phyloP scores from a whole-genome alignment of 2,797 vertebrate species.

The Rallus crepitans region DNA sequence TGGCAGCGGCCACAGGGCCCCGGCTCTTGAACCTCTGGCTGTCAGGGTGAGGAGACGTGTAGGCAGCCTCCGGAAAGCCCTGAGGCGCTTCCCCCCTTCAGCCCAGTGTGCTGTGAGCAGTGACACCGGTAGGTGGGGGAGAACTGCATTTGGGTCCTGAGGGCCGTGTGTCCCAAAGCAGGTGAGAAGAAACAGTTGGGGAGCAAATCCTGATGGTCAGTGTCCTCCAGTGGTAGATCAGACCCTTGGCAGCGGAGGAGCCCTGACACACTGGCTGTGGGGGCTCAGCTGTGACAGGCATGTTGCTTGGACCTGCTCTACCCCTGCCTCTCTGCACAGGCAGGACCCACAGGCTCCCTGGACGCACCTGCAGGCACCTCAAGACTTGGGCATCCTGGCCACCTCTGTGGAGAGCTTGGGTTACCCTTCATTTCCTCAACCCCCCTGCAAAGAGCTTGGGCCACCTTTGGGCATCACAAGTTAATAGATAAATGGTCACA shows the following conservation, averaged over 20 bases:
- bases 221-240: fast-evolving
- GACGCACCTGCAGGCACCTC: neutral
- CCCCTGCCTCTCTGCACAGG: fast-evolving
- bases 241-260: fast-evolving
- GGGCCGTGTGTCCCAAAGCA: neutral
- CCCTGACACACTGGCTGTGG: fast-evolving
- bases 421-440: neutral
- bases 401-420: too few species aligned
- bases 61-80: fast-evolving
- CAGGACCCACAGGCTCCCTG: neutral
- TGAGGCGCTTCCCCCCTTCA: fast-evolving
- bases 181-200: neutral
- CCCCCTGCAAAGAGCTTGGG: fast-evolving
- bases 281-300: neutral
- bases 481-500: fast-evolving
- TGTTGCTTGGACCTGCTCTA: fast-evolving
- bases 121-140: fast-evolving
- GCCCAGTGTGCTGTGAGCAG: fast-evolving
- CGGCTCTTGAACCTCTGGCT: fast-evolving
- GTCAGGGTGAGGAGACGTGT: neutral
- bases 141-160: neutral
- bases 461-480: neutral
- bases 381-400: neutral
- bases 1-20: fast-evolving
- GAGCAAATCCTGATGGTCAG: neutral